Base-by-base conservation (phyloP, 2,797 vertebrate species). In the Tauraco hartlaubi region DNA sequence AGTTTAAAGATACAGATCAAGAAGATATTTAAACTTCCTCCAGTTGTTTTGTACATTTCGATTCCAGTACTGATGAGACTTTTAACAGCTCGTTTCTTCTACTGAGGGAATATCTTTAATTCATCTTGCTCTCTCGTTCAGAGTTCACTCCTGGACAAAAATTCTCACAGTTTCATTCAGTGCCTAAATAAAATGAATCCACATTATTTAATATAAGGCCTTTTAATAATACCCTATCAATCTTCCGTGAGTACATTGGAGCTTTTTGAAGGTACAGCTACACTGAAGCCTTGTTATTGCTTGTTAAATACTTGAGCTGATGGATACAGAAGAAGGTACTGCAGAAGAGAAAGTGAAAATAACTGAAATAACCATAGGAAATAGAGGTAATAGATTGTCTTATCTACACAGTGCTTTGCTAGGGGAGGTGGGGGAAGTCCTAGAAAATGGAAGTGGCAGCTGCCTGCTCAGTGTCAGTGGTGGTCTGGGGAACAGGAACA, bases 381-480 rank as follows among this genome's bases (percentile, higher is more conserved):
- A 43, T 5, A 49, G 15, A 80, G 12, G 22, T 22, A 61, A 62
- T 1, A 11, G 0, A 33, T 5, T 59, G 11, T 5, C 22, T 62
- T 51, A 41, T 55, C 26, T 49, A 8, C 39, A 37, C 9, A 58
- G 15, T 31, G 15, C 11, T 63, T 59, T 84, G 21, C 19, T 44
- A n/a, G 4, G 18, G 18, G 5, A 25, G 18, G 4, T 6, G 26
- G 6, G 16, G 9, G 5, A 11, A 77, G 17, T 49, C 33, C 63
- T 69, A 69, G 35, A 51, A 67, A 56, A 29, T 12, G 12, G 20
- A 39, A 77, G 55, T n/a, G 59, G 20, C 15, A 48, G 15, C 26
- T 61, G 26, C 16, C 14, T 44, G 39, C 21, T 73, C 20, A 14
- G 29, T 55, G 22, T 51, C 20, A 33, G n/a, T n/a, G 72, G n/a